phyloP scores from a whole-genome alignment of 1,140 invertebrate genomes.

The Neelides sp. region DNA sequence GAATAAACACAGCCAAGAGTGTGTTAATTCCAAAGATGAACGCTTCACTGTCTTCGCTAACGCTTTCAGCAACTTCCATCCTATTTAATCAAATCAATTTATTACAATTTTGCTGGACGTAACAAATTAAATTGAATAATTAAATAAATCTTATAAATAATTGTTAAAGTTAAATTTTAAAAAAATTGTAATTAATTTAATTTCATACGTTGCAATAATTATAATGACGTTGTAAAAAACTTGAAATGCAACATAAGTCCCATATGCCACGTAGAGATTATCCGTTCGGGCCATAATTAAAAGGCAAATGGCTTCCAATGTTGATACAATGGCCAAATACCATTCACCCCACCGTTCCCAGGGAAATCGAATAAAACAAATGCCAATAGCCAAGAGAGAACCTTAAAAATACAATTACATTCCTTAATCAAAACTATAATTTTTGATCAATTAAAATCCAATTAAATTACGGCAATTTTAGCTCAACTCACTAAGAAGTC shows the following conservation, averaged over 20 bases:
- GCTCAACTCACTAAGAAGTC: no score
- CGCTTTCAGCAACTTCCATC: not conserved
- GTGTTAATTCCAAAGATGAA: slow-evolving; percentile 5
- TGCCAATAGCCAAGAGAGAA: no score
- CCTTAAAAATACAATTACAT: not conserved
- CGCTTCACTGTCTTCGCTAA: slow-evolving; percentile 1
- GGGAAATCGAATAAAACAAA: no score
- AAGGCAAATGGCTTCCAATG: no score
- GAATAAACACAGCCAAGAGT: not conserved
- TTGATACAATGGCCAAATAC: no score
- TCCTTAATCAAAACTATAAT: not conserved
- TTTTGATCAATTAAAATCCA: not conserved
- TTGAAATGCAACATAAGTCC: no score
- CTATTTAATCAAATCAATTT: not conserved
- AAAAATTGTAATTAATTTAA: no score
- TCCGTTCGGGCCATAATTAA: no score
- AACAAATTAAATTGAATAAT: not conserved
- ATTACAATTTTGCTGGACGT: not conserved
- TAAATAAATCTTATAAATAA: not conserved
- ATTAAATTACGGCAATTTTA: not conserved
- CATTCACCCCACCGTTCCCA: no score
- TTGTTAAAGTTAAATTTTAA: not conserved
- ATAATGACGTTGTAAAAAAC: no score
- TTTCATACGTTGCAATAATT: no score
- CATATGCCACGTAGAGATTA: no score